Evolutionary conservation across 2,888 invertebrate genomes (phyloP).

Genomic region (Omphaloscelis lunosa): DNA sequence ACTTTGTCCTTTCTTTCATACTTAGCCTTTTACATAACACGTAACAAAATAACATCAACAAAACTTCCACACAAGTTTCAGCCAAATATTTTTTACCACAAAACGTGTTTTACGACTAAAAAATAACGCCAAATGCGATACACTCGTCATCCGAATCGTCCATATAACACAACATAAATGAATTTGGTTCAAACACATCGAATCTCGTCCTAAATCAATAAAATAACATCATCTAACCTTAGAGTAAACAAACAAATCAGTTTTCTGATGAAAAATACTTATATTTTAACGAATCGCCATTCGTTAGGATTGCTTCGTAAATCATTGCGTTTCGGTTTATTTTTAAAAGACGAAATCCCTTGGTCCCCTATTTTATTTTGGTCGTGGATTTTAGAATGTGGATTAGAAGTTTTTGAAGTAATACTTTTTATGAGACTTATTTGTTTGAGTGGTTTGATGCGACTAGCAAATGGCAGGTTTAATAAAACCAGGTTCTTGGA

Average conservation of each 20-base stretch:
- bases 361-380: conserved; percentile 51
- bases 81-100: conserved; percentile 1
- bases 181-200: conserved; percentile 25
- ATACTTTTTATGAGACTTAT: neutral
- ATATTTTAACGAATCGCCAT: conserved; percentile 59
- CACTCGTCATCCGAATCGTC: conserved; percentile 15
- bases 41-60: neutral
- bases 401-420: conserved; percentile 25
- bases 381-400: conserved; percentile 46
- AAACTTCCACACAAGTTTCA: neutral
- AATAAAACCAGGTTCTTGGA: neutral
- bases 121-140: conserved; percentile 19
- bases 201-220: conserved; percentile 53
- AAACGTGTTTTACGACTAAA: conserved; percentile 22
- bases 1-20: neutral
- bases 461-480: neutral
- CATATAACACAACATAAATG: conserved; percentile 24
- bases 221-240: conserved; percentile 39
- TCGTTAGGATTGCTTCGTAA: conserved; percentile 61
- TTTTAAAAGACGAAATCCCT: conserved; percentile 57
- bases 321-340: conserved; percentile 61
- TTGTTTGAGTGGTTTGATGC: conserved; percentile 15
- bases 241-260: conserved; percentile 62
- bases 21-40: neutral
- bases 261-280: conserved; percentile 36